Base-by-base conservation (phyloP, 2,888 invertebrate genomes). In the Drosophila dives region DNA sequence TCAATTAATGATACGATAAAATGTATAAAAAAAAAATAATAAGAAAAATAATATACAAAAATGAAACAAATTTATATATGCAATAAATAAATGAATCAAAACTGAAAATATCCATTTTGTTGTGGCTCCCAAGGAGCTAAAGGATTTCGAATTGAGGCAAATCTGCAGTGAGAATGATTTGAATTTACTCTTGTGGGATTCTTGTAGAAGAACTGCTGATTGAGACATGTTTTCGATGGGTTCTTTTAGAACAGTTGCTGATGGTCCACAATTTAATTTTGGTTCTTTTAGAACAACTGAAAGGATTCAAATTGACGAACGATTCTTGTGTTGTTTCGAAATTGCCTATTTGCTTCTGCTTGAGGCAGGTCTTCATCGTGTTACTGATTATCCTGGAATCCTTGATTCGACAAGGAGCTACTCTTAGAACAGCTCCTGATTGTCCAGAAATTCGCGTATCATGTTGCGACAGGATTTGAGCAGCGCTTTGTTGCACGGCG, bases 11-110 rank as follows among this genome's bases (percentile, higher is more conserved):
- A 56, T 65, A 45, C 45, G 54, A 64, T 81, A 78, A 29, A 29
- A 29, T 86, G 67, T 83, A 72, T 73, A 42, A 50, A 23, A 62
- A 49, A 50, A 32, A 56, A 49, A 40, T 40, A 42, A 29, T 60
- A 32, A 61, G 45, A 38, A 65, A 56, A 54, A 66, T 58, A 58
- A 58, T 29, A 64, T 48, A 59, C 54, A 55, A 59, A 63, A 69
- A 80, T 62, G 65, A 84, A 89, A 84, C 58, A 83, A 90, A 88
- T 90, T 86, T 88, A 88, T 84, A 68, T 81, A 88, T 86, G 78
- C 86, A 89, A 90, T 90, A 83, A 85, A 87, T 89, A 89, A 88
- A 90, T 84, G 84, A 89, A 79, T 79, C 64, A 80, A 82, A 83
- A 74, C 34, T 80, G 65, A 73, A 64, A 17, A 49, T 10, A 1